These are phyloP conservation scores for Synergus laeviventris DNA, from an alignment of 2,888 invertebrate species.

Conservation along the genomic window DNA sequence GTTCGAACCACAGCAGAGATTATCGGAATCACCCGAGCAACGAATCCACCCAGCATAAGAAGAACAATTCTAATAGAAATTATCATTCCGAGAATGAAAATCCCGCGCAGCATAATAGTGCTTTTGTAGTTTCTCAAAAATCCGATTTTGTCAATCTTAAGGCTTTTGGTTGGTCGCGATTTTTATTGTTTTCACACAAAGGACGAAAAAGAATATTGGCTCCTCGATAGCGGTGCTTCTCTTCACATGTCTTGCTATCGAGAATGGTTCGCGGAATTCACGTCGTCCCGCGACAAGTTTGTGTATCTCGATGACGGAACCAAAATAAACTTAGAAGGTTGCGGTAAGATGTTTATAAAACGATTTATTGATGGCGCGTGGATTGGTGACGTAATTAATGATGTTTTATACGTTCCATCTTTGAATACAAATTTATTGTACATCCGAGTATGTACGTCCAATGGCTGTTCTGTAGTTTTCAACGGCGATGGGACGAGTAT, in stretches of 20 bases:
- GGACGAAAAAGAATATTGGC: too few relatives aligned
- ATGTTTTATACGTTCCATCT: conserved; percentile 46
- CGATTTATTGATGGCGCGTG: conserved; percentile 40
- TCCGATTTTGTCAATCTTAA: neutral
- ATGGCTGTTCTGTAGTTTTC: conserved; percentile 36
- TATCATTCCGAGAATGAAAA: neutral
- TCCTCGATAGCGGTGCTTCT: too few relatives aligned
- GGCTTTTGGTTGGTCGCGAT: conserved; percentile 31
- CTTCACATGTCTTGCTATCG: too few relatives aligned
- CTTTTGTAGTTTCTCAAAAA: conserved; percentile 30
- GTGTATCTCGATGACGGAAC: too few relatives aligned
- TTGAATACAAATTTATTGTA: conserved; percentile 42
- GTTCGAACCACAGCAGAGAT: neutral
- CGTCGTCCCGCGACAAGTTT: too few relatives aligned
- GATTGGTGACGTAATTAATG: conserved; percentile 39
- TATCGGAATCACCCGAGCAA: neutral
- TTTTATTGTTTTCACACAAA: too few relatives aligned
- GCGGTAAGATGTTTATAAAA: conserved; percentile 44
- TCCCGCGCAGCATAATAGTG: conserved; percentile 20
- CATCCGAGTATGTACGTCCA: conserved; percentile 37
- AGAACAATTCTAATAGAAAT: conserved; percentile 18
- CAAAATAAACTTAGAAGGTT: neutral
- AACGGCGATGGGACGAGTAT: conserved; percentile 26
- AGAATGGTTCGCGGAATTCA: too few relatives aligned
- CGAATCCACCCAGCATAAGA: conserved; percentile 5